Percentiles rank a stretch among this genome's conserved stretches.
phyloP scores from a whole-genome alignment of 2,113 vertebrate species.

The Poecile atricapillus region DNA sequence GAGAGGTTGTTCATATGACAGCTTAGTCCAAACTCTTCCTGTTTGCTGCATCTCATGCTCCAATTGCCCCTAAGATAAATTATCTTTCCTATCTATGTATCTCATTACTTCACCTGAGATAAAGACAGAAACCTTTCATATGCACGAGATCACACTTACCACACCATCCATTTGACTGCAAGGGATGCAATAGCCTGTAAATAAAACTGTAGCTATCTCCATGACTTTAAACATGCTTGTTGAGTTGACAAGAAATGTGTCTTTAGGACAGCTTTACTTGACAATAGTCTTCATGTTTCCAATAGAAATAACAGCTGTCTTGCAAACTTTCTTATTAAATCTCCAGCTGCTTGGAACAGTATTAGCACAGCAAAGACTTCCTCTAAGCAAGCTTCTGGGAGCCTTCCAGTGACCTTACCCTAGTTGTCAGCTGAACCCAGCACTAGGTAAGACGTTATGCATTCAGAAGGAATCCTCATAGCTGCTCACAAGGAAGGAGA shows the following conservation, averaged over 20 bases:
- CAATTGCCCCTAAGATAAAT: not conserved
- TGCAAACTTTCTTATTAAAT: slow-evolving; percentile 20
- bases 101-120: not conserved
- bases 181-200: not conserved
- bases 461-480: not conserved
- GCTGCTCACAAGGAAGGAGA: not conserved
- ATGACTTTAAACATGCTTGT: not conserved
- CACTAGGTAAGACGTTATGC: not conserved
- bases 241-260: not conserved
- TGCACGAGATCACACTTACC: not conserved
- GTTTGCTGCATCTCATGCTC: not conserved
- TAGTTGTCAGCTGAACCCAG: not conserved
- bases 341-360: not conserved
- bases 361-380: not conserved
- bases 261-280: not conserved
- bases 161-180: not conserved
- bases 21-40: not conserved
- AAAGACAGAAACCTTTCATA: not conserved
- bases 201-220: not conserved
- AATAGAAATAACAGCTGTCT: not conserved
- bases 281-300: not conserved
- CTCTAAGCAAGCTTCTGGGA: not conserved
- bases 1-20: not conserved
- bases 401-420: not conserved
- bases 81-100: not conserved